Percentiles rank a stretch among this genome's conserved stretches.
Evolutionary conservation across 2,888 invertebrate genomes (phyloP).

Genomic region (Lagria hirta): DNA sequence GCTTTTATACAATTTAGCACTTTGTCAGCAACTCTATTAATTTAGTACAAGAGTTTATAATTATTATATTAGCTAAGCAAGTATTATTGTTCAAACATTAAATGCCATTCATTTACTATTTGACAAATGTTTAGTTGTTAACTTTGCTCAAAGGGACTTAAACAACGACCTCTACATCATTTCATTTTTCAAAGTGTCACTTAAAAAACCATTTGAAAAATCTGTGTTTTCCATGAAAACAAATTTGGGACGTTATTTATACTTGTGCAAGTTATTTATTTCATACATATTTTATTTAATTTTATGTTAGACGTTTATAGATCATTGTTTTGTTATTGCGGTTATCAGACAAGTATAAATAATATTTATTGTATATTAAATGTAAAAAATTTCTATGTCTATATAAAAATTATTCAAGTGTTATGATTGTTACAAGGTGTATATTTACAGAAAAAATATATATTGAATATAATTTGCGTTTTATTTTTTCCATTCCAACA

Average conservation of each 20-base stretch:
- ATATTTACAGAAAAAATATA: constrained; percentile 38
- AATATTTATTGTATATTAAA: constrained; percentile 38
- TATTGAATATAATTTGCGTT: constrained; percentile 31
- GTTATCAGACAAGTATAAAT: constrained; percentile 35
- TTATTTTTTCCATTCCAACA: constrained; percentile 5
- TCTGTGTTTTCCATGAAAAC: constrained; percentile 45
- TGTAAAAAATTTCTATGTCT: constrained; percentile 39
- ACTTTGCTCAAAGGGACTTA: constrained; percentile 30
- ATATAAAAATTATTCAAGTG: constrained; percentile 36
- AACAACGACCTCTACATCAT: too few relatives aligned
- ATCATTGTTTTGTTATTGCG: constrained; percentile 16
- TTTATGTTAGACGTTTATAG: constrained; percentile 6
- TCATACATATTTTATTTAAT: constrained; percentile 14
- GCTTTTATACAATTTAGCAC: constrained; percentile 23
- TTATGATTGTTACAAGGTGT: constrained; percentile 39
- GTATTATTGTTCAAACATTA: constrained; percentile 23
- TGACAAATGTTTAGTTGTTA: constrained; percentile 7
- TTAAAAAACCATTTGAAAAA: constrained; percentile 16
- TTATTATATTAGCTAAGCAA: constrained; percentile 23
- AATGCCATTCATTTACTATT: constrained; percentile 13
- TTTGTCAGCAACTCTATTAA: constrained; percentile 21
- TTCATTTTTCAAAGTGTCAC: too few relatives aligned
- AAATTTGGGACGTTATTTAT: constrained; percentile 36
- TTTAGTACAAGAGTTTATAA: constrained; percentile 20
- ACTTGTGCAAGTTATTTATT: constrained; percentile 33